These are phyloP conservation scores for Tethea ocularis DNA, from an alignment of 2,888 invertebrate species.

Conservation along the genomic window DNA sequence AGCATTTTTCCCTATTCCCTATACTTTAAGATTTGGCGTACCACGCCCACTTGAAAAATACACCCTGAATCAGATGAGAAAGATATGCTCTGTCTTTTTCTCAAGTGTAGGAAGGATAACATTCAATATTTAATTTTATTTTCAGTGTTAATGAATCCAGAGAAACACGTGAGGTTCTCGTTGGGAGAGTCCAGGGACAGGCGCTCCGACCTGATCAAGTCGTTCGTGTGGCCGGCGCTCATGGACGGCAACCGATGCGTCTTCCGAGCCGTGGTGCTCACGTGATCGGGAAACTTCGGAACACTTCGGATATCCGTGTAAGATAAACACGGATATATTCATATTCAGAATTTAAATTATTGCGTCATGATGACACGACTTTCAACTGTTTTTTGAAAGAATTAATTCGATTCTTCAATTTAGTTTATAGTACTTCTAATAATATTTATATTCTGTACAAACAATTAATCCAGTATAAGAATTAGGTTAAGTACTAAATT, in stretches of 20 bases:
- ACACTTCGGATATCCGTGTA: neutral
- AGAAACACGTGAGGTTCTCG: constrained; percentile 89
- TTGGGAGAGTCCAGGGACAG: constrained; percentile 86
- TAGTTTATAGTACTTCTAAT: no score
- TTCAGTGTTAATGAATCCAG: constrained; percentile 86
- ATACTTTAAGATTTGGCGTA: no score
- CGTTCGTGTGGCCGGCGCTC: constrained; percentile 94
- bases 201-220: constrained; percentile 89
- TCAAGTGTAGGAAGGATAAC: no score
- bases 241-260: constrained; percentile 90
- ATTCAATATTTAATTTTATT: constrained; percentile 16
- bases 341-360: neutral
- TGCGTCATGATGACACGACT: neutral
- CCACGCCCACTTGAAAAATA: no score
- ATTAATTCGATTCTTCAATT: no score
- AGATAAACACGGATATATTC: neutral
- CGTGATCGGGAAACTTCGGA: constrained; percentile 65
- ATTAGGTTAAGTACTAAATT: constrained; percentile 6
- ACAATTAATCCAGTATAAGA: neutral
- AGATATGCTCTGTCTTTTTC: no score
- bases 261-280: constrained; percentile 93
- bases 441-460: constrained; percentile 5
- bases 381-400: no score
- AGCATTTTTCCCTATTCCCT: no score
- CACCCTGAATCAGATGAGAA: no score